Conservation (phyloP, 2,888 invertebrate species). For the Mesorhabditis spiculigera region DNA sequence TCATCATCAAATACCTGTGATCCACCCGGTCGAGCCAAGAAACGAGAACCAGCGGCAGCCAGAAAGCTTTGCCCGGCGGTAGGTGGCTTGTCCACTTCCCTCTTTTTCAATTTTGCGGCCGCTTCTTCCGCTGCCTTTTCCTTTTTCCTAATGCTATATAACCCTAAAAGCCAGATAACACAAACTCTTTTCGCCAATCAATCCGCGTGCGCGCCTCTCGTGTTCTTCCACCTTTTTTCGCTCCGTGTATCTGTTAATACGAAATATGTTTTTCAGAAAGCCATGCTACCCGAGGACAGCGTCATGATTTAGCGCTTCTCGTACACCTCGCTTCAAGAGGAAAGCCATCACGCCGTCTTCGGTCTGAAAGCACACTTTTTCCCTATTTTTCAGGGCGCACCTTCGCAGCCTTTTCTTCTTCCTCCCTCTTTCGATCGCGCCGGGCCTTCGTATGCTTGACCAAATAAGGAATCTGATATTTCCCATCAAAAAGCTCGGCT, state of each 20-base stretch:
- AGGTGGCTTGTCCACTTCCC: too few relatives aligned
- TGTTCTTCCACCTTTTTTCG: background rate
- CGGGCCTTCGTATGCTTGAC: slow-evolving; percentile 64
- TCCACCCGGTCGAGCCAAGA: too few relatives aligned
- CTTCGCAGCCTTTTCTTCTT: slow-evolving; percentile 15
- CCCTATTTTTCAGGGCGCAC: background rate
- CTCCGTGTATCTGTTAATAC: background rate
- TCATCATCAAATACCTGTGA: too few relatives aligned
- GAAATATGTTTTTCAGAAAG: background rate
- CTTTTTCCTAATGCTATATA: too few relatives aligned
- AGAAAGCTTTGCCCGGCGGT: too few relatives aligned
- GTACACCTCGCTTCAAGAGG: slow-evolving; percentile 4
- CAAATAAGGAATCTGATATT: slow-evolving; percentile 69
- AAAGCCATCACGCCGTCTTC: slow-evolving; percentile 3
- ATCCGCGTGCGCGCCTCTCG: background rate
- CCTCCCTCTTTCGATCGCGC: slow-evolving; percentile 11
- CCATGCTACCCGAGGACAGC: background rate
- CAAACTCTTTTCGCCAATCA: background rate
- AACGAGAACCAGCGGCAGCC: too few relatives aligned
- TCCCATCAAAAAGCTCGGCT: slow-evolving; percentile 10
- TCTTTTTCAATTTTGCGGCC: too few relatives aligned
- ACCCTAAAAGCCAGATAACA: background rate
- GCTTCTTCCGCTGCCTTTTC: too few relatives aligned
- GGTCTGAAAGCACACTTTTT: background rate
- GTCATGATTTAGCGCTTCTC: background rate